Base-by-base conservation (phyloP, 1,140 invertebrate species). In the Drosophila repletoides region DNA sequence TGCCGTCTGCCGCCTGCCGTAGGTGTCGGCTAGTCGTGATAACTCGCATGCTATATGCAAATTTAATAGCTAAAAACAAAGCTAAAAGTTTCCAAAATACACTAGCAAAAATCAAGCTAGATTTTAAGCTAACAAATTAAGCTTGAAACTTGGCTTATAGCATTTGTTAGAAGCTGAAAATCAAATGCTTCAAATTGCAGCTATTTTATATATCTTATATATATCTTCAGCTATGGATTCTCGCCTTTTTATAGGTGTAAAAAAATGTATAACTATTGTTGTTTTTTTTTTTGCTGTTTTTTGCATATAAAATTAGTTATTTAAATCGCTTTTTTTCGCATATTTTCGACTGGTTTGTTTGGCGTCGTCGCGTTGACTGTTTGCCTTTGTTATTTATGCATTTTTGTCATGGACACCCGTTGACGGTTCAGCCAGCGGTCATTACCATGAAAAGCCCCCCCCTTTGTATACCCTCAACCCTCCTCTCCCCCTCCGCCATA, bases 341-440 rank as follows among this genome's bases (percentile, higher is more conserved):
- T 60, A 43, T 22, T 15, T 5, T 10, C 31, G 48, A 51, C 10
- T 38, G 15, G 24, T 48, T 64, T 45, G 38, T 58, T 43, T 46
- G 33, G 36, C 12, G 41, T 26, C 24, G 43, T 65, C 22, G 36
- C 21, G 33, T 48, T 60, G 38, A 17, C 7, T 60, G 48, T 73
- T 77, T 74, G 76, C 71, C 60, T 74, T 83, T 66, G 64, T 74
- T 74, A 74, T 74, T 79, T 79, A 84, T 84, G 80, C 74, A 84
- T 83, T 84, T 74, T 86, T 79, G 70, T 61, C 79, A 84, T 74
- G 80, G 74, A 84, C 79, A 68, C 65, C 72, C 61, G 49, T 46
- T 21, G 46, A 41, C 33, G 6, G 33, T 36, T 15, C 38, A 9
- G 51, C 9, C 22, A 17, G 26, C 73, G 76, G 63, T 84, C 79